These are phyloP conservation scores for Thecophora atra DNA, from an alignment of 2,888 invertebrate genomes.

Conservation along the genomic window DNA sequence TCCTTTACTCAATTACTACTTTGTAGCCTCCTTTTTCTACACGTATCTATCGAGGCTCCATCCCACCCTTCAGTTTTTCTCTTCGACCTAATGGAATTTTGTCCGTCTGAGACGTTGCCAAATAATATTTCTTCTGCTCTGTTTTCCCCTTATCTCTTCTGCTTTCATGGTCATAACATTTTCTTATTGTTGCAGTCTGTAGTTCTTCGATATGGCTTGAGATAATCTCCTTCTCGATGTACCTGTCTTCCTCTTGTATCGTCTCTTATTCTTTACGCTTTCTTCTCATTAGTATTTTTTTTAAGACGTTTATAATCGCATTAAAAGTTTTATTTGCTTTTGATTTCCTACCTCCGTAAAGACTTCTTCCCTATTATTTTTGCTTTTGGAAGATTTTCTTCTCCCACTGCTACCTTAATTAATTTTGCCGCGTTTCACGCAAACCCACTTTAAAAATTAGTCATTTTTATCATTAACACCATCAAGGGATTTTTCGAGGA, in stretches of 20 bases:
- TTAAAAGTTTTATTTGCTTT: not conserved
- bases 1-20: not conserved
- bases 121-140: too few relatives aligned
- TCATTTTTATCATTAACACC: constrained; percentile 13
- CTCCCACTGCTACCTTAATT: not conserved
- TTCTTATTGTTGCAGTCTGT: too few relatives aligned
- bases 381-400: too few relatives aligned
- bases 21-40: not conserved
- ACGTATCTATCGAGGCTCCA: not conserved
- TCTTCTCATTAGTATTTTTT: not conserved
- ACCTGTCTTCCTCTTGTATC: not conserved
- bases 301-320: not conserved
- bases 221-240: not conserved
- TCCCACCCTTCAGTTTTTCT: not conserved
- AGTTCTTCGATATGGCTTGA: too few relatives aligned
- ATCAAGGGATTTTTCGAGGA: not conserved
- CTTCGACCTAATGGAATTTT: not conserved
- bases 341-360: too few relatives aligned
- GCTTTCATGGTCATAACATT: too few relatives aligned
- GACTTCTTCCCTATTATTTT: not conserved
- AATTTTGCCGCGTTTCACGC: constrained; percentile 17
- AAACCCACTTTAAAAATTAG: not conserved
- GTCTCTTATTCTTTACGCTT: too few relatives aligned
- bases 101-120: not conserved
- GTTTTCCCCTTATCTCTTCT: too few relatives aligned